Conservation (phyloP, 2,888 invertebrate genomes). For the Lochmaea crataegi region DNA sequence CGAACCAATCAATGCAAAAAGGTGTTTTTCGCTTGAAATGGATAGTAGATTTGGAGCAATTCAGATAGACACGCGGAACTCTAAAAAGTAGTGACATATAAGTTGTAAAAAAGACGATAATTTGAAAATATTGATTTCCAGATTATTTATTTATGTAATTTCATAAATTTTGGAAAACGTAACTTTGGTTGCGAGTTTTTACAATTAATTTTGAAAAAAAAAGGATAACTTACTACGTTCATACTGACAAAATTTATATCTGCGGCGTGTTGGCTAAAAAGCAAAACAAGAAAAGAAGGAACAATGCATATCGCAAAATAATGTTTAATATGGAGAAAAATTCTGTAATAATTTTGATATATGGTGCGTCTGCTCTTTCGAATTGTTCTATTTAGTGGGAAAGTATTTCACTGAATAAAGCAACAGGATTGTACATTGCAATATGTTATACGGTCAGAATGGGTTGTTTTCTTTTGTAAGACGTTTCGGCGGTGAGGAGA, state of each 20-base stretch:
- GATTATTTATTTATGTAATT: too few relatives aligned
- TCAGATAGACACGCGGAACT: too few relatives aligned
- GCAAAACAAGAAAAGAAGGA: slow-evolving; percentile 21
- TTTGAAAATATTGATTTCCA: too few relatives aligned
- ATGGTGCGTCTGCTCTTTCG: slow-evolving; percentile 29
- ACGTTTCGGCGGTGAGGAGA: slow-evolving; percentile 48
- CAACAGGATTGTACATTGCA: slow-evolving; percentile 28
- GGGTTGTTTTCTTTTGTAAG: slow-evolving; percentile 13
- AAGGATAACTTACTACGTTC: neutral
- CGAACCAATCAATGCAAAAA: too few relatives aligned
- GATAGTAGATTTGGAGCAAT: too few relatives aligned
- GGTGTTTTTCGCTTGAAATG: too few relatives aligned
- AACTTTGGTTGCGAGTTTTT: too few relatives aligned
- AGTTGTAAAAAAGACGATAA: too few relatives aligned
- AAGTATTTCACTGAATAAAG: slow-evolving; percentile 33
- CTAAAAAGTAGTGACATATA: too few relatives aligned
- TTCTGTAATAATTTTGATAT: slow-evolving; percentile 41
- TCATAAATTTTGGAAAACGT: too few relatives aligned
- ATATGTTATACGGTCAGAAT: slow-evolving; percentile 25
- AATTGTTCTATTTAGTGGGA: slow-evolving; percentile 39
- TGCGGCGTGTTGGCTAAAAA: slow-evolving; percentile 14
- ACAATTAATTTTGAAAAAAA: neutral
- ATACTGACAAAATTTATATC: slow-evolving; percentile 17
- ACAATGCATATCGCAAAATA: slow-evolving; percentile 40
- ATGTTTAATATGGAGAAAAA: slow-evolving; percentile 41